Percentiles rank a stretch among this genome's conserved stretches.
These are phyloP conservation scores for Psephotus haematonotus DNA, from an alignment of 2,113 vertebrate species.

Conservation along the genomic window DNA sequence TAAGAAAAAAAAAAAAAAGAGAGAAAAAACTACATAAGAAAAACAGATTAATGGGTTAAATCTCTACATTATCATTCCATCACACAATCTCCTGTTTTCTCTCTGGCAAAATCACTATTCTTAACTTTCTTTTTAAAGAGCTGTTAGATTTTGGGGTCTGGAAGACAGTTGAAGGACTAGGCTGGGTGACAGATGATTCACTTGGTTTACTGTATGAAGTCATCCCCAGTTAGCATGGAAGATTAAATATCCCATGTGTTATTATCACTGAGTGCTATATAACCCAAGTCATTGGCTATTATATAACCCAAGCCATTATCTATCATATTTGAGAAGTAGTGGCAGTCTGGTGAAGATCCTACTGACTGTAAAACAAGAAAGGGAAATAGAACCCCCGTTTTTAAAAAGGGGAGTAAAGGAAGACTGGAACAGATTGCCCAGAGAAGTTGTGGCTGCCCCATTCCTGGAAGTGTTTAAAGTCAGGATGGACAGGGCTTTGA, in stretches of 20 bases:
- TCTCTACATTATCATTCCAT: neutral
- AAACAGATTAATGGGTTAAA: neutral
- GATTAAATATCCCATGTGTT: neutral
- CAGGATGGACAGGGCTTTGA: neutral
- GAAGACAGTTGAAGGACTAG: neutral
- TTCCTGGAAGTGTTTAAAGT: neutral
- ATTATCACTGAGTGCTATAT: neutral
- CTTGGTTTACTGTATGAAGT: neutral
- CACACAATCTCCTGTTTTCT: neutral
- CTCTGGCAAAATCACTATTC: constrained; percentile 3
- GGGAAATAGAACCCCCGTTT: neutral
- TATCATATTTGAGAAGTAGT: neutral
- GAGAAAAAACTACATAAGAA: neutral
- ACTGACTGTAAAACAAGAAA: neutral
- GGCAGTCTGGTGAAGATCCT: neutral
- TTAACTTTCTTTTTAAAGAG: neutral
- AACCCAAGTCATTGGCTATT: neutral
- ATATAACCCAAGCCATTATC: neutral
- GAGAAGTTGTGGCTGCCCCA: neutral
- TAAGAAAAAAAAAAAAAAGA: neutral
- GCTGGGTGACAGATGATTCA: neutral
- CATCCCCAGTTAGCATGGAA: neutral
- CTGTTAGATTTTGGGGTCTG: neutral
- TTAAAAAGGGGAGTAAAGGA: neutral
- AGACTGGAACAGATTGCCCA: neutral